These are phyloP conservation scores for Stercorarius parasiticus DNA, from an alignment of 2,113 vertebrate genomes.

Conservation along the genomic window DNA sequence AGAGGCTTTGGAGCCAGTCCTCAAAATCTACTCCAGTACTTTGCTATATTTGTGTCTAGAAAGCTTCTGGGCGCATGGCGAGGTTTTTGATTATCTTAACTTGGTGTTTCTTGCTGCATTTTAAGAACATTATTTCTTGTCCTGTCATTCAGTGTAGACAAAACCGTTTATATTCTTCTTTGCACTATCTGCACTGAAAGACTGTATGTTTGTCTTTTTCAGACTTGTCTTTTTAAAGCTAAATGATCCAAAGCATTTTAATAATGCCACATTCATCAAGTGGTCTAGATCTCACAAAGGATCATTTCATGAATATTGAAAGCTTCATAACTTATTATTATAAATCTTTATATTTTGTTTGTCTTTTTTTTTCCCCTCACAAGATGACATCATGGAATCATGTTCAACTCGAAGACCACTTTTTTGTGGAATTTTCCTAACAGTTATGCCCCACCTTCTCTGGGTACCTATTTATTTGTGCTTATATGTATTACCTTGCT, in stretches of 20 bases:
- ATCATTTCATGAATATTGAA: constrained; percentile 29
- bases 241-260: constrained; percentile 60
- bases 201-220: constrained; percentile 19
- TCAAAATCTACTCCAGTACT: neutral
- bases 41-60: neutral
- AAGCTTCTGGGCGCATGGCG: neutral
- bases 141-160: constrained; percentile 11
- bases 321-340: neutral
- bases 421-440: neutral
- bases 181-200: neutral
- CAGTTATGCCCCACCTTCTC: neutral
- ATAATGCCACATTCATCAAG: constrained; percentile 54
- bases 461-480: neutral
- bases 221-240: constrained; percentile 9
- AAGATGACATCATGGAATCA: neutral
- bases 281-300: neutral
- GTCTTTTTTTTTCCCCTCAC: neutral
- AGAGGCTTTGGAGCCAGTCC: neutral
- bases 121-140: constrained; percentile 33
- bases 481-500: neutral
- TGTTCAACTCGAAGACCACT: neutral
- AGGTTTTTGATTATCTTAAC: neutral
- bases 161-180: constrained; percentile 18
- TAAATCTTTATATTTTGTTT: neutral
- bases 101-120: neutral